Percentiles rank a stretch among this genome's conserved stretches.
phyloP scores from a whole-genome alignment of 2,113 vertebrate species.

The Falco punctatus region DNA sequence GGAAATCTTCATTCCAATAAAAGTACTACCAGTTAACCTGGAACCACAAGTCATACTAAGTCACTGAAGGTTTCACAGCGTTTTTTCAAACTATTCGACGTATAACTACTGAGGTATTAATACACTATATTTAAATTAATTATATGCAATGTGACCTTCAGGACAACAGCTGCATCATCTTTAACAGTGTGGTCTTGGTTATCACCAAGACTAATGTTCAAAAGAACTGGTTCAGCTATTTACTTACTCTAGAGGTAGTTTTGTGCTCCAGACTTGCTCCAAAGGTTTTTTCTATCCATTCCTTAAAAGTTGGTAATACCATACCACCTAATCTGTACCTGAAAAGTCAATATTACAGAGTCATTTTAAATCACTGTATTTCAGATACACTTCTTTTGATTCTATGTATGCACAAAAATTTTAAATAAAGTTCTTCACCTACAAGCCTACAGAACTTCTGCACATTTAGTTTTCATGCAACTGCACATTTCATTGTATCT shows the following conservation, averaged over 20 bases:
- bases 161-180: slow-evolving; percentile 5
- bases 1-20: not conserved
- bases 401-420: not conserved
- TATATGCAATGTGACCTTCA: not conserved
- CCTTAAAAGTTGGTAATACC: slow-evolving; percentile 89
- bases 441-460: not conserved
- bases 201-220: slow-evolving; percentile 21
- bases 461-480: not conserved
- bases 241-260: slow-evolving; percentile 89
- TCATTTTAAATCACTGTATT: slow-evolving; percentile 55
- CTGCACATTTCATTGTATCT: not conserved
- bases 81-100: not conserved
- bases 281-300: slow-evolving; percentile 93
- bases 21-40: not conserved
- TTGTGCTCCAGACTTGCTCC: slow-evolving; percentile 91
- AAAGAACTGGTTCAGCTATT: slow-evolving; percentile 45
- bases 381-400: slow-evolving; percentile 13
- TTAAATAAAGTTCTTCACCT: slow-evolving; percentile 2
- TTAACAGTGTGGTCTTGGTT: slow-evolving; percentile 17
- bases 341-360: slow-evolving; percentile 64
- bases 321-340: slow-evolving; percentile 95
- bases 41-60: not conserved
- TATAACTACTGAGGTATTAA: not conserved
- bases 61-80: not conserved
- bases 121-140: not conserved